Evolutionary conservation across 2,797 vertebrate genomes (phyloP).

Genomic region (Tarsius wallacei): DNA sequence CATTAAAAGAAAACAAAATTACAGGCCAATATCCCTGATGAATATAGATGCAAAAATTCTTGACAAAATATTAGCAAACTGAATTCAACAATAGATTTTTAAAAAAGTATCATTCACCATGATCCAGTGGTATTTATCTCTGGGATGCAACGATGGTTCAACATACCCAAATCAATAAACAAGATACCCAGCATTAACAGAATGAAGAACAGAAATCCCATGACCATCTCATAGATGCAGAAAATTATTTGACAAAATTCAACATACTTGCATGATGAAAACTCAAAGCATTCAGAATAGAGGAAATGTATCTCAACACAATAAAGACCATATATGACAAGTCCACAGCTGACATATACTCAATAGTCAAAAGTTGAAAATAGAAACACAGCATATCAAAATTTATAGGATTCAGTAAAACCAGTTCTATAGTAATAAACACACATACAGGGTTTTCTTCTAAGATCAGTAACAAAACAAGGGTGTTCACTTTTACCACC

Average conservation of each 20-base stretch:
- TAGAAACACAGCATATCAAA: too few species aligned
- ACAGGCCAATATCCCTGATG: background rate
- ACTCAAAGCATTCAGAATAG: background rate
- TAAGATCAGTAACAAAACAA: background rate
- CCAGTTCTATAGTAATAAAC: too few species aligned
- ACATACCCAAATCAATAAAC: background rate
- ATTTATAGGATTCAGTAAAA: too few species aligned
- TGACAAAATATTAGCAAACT: background rate
- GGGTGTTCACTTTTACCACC: background rate
- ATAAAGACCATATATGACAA: too few species aligned
- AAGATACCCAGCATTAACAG: background rate
- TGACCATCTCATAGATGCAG: background rate
- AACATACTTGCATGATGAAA: background rate
- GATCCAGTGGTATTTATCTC: background rate
- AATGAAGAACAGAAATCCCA: background rate
- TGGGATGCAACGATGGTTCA: background rate
- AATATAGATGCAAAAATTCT: background rate
- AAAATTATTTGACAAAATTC: background rate
- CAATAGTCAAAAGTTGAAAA: background rate
- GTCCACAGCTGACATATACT: background rate
- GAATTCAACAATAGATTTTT: background rate
- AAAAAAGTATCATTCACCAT: background rate
- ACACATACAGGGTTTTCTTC: background rate
- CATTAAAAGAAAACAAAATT: background rate
- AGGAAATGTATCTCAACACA: background rate